Conservation (phyloP, 1,140 invertebrate species). For the Caenorhabditis brenneri region DNA sequence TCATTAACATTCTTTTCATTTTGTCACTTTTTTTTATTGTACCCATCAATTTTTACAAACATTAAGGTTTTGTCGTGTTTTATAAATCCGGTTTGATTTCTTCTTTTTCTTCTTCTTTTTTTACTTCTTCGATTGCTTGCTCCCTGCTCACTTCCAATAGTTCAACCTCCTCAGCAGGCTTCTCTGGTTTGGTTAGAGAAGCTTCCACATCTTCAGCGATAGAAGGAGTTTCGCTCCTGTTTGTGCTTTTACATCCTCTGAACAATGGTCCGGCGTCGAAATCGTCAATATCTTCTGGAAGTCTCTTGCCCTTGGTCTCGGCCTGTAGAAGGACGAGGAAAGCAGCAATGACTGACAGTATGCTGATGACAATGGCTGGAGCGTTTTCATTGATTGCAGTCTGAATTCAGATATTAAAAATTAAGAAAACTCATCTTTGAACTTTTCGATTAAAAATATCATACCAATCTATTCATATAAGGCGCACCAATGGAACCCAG, state of each 20-base stretch:
- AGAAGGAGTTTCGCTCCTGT: not conserved
- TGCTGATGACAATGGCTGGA: constrained; percentile 7
- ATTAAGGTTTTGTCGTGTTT: not conserved
- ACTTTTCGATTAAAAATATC: not conserved
- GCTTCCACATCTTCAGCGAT: not conserved
- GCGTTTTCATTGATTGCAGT: constrained; percentile 5
- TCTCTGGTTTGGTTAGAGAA: not conserved
- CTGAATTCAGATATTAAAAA: not conserved
- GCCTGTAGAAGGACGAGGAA: constrained; percentile 3
- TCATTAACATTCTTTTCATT: no score
- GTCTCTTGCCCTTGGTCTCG: constrained; percentile 42
- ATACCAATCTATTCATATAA: constrained; percentile 25
- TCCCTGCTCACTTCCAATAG: not conserved
- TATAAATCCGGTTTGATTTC: not conserved
- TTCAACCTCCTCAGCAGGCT: not conserved
- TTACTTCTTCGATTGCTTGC: not conserved
- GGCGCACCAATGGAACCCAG: constrained; percentile 43
- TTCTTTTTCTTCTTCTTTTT: not conserved
- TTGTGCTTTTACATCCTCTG: not conserved
- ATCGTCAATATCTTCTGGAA: constrained; percentile 47
- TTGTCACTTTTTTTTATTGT: not conserved
- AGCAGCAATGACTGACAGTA: constrained; percentile 15
- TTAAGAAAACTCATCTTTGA: not conserved
- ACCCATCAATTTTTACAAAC: constrained; percentile 11
- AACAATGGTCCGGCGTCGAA: constrained; percentile 36